Evolutionary conservation across 1,140 invertebrate species (phyloP), one percentile per base, ranked within the genome.

Genomic region (Hestina assimilis): DNA sequence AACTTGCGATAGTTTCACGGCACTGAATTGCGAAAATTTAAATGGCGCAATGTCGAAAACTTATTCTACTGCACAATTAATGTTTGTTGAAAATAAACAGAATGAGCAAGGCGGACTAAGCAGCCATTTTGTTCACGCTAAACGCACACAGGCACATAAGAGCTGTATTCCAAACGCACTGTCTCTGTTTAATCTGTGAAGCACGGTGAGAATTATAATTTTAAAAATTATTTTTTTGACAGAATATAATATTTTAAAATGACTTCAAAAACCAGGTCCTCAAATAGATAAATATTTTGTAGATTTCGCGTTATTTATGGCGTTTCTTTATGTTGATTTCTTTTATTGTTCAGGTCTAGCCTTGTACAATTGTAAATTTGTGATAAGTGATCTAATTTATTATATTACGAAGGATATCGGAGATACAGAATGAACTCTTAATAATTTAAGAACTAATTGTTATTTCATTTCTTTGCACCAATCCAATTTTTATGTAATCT

Each of bases 51-150:
- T 51, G 35, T 52, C 45, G 14, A 24, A 23, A 63, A 63, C 60
- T 63, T 60, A 40, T 41, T 51, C 54, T 31, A 29, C 28, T 59
- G 21, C 41, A 60, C 59, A 63, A 66, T 59, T 56, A 59, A 69
- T 69, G 66, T 69, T 69, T 68, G 66, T 66, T 60, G 63, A 60
- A 64, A 69, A 72, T 67, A 71, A 66, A 69, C 54, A 52, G 59
- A 66, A 65, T 63, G 63, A 65, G 53, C 56, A 63, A 59, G 57
- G 69, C 59, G 59, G 47, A 60, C 61, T 72, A 72, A 72, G 63
- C 70, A 67, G 67, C 67, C 48, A 68, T 68, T 64, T 73, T 73
- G 63, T 73, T 63, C 59, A 69, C 63, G 59, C 51, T 57, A 31
- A 33, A 63, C 59, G 64, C 66, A 69, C 58, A 68, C 59, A 55